Percentiles rank a stretch among this genome's conserved stretches.
Evolutionary conservation across 2,888 invertebrate genomes (phyloP).

Genomic region (Campopleginae sp.): DNA sequence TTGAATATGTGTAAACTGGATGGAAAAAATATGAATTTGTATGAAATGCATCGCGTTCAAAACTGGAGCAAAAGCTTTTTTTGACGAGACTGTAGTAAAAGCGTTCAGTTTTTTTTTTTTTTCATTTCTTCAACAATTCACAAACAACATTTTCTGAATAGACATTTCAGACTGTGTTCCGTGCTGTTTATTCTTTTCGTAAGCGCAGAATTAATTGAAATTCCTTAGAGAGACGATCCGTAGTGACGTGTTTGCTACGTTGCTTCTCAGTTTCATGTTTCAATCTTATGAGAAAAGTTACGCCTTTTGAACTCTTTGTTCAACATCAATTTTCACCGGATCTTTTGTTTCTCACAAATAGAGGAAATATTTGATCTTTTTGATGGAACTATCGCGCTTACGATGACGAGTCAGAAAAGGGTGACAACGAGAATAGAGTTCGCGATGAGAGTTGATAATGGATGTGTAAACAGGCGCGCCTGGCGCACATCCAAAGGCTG

Average conservation of each 20-base stretch:
- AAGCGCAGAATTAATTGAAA: neutral
- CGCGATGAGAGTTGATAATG: constrained; percentile 54
- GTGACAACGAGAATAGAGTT: constrained; percentile 18
- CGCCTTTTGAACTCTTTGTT: neutral
- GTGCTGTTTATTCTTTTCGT: neutral
- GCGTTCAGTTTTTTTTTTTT: neutral
- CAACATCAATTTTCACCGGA: neutral
- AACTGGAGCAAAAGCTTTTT: neutral
- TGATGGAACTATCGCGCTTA: neutral
- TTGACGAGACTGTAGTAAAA: neutral
- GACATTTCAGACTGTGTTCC: neutral
- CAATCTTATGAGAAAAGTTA: neutral
- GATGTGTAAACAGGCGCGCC: constrained; percentile 48
- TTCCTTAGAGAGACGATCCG: neutral
- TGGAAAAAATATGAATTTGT: neutral
- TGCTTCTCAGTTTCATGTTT: neutral
- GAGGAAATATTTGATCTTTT: neutral
- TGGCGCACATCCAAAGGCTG: constrained; percentile 51
- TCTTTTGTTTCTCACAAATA: neutral
- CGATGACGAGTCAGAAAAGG: constrained; percentile 4
- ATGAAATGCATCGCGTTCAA: neutral
- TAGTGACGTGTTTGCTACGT: neutral
- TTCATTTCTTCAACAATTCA: neutral
- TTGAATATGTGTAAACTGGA: neutral
- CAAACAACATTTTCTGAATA: neutral